A percentile compares a stretch with the other conserved stretches of the same genome.
These are phyloP conservation scores for Lucifuga dentata DNA, from an alignment of 2,113 vertebrate species.

Conservation along the genomic window DNA sequence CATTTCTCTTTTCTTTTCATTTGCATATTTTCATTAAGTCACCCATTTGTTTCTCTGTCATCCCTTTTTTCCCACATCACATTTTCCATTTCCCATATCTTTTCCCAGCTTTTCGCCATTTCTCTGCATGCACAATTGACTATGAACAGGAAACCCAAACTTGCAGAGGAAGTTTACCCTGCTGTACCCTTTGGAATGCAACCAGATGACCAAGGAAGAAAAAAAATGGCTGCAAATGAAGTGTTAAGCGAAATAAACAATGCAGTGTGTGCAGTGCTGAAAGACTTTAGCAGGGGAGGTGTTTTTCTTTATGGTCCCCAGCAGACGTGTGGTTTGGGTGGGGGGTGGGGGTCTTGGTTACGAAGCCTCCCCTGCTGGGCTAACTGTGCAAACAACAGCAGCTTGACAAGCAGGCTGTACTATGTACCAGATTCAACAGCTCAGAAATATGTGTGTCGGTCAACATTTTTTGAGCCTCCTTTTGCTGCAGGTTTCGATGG, in stretches of 20 bases:
- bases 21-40: too few relatives aligned
- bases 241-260: conserved; percentile 84
- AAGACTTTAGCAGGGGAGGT: conserved; percentile 60
- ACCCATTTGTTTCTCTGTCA: conserved; percentile 8
- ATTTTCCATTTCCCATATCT: conserved; percentile 39
- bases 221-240: conserved; percentile 69
- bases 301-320: conserved; percentile 72
- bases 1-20: neutral
- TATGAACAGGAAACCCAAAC: conserved; percentile 68
- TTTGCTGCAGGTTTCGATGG: conserved; percentile 16
- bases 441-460: conserved; percentile 41
- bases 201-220: conserved; percentile 68
- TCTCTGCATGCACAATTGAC: conserved; percentile 57
- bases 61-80: conserved; percentile 8
- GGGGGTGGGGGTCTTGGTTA: conserved; percentile 39
- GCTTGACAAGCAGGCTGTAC: conserved; percentile 57
- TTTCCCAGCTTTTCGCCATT: conserved; percentile 12
- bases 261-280: conserved; percentile 60
- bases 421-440: conserved; percentile 38
- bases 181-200: conserved; percentile 65
- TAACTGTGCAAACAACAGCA: conserved; percentile 70
- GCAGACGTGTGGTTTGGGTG: conserved; percentile 54
- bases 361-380: conserved; percentile 57
- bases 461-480: conserved; percentile 26
- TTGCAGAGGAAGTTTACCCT: conserved; percentile 65